phyloP scores from a whole-genome alignment of 2,113 vertebrate genomes.

The Rutilus rutilus region DNA sequence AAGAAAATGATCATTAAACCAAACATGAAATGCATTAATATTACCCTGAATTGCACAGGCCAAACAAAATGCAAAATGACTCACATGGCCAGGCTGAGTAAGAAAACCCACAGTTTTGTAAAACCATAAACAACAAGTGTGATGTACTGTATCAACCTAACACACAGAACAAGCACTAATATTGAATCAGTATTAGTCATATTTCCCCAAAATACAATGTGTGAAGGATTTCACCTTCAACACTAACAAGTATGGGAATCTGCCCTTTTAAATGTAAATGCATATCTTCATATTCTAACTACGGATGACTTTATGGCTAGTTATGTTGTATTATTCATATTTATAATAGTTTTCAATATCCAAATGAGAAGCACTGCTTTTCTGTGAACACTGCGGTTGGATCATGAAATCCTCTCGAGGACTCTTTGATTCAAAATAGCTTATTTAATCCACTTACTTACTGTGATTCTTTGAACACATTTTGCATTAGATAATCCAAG shows the following conservation, averaged over 20 bases:
- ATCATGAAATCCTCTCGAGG: neutral
- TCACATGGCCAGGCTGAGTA: neutral
- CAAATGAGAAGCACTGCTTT: neutral
- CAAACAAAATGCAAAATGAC: neutral
- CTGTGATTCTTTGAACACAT: neutral
- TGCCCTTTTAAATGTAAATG: neutral
- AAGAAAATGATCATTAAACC: neutral
- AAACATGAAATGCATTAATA: neutral
- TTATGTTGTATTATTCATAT: neutral
- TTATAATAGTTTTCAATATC: neutral
- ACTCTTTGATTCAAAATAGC: neutral
- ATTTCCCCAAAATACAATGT: neutral
- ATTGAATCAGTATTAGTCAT: slow-evolving; percentile 1
- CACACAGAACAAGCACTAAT: neutral
- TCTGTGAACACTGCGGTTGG: neutral
- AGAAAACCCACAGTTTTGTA: neutral
- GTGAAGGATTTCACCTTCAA: neutral
- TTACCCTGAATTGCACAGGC: neutral
- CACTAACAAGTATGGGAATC: neutral
- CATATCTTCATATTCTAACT: neutral
- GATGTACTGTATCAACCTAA: neutral
- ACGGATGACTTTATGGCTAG: neutral
- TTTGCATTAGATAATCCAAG: neutral
- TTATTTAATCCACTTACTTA: neutral
- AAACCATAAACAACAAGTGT: neutral